Evolutionary conservation across 1,140 invertebrate species (phyloP).

Genomic region (Thaumatotibia leucotreta): DNA sequence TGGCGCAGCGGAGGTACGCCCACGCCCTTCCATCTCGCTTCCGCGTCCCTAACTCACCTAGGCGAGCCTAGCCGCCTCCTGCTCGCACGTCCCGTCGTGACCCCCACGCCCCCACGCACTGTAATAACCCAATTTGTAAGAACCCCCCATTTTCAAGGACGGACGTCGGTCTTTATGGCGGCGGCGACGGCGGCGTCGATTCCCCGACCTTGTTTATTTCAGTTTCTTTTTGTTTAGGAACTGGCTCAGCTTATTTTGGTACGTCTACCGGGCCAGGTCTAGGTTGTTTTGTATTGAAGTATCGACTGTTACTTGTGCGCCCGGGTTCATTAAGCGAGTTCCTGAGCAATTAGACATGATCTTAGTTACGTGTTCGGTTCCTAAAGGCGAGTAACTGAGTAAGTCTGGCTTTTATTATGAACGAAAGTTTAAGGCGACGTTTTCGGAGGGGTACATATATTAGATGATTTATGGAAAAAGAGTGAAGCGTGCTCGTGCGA

Average conservation of each 20-base stretch:
- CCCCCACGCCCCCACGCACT: slow-evolving; percentile 63
- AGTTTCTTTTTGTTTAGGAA: slow-evolving; percentile 76
- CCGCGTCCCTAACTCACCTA: slow-evolving; percentile 14
- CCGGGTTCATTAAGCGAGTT: neutral
- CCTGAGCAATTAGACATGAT: neutral
- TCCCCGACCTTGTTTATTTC: slow-evolving; percentile 74
- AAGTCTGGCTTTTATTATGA: slow-evolving; percentile 5
- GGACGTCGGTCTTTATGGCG: slow-evolving; percentile 74
- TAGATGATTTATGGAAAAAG: slow-evolving; percentile 11
- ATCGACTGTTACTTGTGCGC: neutral
- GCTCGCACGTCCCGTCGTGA: slow-evolving; percentile 50
- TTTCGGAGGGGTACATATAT: neutral
- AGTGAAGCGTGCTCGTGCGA: slow-evolving; percentile 14
- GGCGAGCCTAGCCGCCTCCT: slow-evolving; percentile 21
- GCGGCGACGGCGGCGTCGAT: slow-evolving; percentile 70
- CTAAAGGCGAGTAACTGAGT: neutral
- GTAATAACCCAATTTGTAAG: slow-evolving; percentile 76
- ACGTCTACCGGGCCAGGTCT: slow-evolving; percentile 43
- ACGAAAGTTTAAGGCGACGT: neutral
- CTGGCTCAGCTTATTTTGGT: slow-evolving; percentile 70
- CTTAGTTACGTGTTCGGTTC: neutral
- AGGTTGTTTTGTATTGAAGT: slow-evolving; percentile 42
- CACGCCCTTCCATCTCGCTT: slow-evolving; percentile 47
- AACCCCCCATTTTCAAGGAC: slow-evolving; percentile 74
- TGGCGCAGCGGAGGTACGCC: slow-evolving; percentile 67